A percentile compares a stretch with the other conserved stretches of the same genome.
phyloP scores from a whole-genome alignment of 2,888 invertebrate species.

The Epiblema foenella region DNA sequence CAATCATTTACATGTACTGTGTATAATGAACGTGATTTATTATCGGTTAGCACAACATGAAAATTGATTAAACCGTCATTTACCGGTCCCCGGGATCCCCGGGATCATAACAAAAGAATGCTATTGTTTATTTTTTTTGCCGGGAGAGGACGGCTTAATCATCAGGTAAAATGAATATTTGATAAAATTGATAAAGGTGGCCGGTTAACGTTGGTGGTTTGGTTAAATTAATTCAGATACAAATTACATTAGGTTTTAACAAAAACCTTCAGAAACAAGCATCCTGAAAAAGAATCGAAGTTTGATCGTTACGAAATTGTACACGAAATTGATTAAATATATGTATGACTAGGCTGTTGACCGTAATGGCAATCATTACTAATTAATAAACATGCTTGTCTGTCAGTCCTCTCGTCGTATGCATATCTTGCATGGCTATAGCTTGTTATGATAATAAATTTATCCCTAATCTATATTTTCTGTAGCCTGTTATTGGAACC shows the following conservation, averaged over 20 bases:
- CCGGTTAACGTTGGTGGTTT: constrained; percentile 2
- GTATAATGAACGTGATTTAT: constrained; percentile 4
- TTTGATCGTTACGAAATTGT: no score
- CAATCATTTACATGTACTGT: constrained; percentile 9
- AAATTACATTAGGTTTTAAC: no score
- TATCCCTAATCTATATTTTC: constrained; percentile 12
- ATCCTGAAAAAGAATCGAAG: no score
- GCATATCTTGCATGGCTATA: neutral
- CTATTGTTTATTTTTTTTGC: no score
- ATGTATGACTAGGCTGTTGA: no score
- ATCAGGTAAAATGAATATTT: constrained; percentile 9
- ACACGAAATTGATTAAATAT: no score
- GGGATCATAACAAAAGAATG: no score
- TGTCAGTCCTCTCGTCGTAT: neutral
- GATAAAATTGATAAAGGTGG: constrained; percentile 15
- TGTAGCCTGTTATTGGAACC: constrained; percentile 4
- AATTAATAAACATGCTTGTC: no score
- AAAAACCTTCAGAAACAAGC: no score
- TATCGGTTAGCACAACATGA: neutral
- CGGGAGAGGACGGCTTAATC: no score
- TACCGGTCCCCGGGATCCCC: no score
- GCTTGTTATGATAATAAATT: neutral
- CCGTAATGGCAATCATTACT: no score
- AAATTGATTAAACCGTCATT: constrained; percentile 29
- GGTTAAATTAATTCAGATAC: neutral